A percentile compares a stretch with the other conserved stretches of the same genome.
Evolutionary conservation across 2,113 vertebrate genomes (phyloP).

Genomic region (Callopanchax toddi): DNA sequence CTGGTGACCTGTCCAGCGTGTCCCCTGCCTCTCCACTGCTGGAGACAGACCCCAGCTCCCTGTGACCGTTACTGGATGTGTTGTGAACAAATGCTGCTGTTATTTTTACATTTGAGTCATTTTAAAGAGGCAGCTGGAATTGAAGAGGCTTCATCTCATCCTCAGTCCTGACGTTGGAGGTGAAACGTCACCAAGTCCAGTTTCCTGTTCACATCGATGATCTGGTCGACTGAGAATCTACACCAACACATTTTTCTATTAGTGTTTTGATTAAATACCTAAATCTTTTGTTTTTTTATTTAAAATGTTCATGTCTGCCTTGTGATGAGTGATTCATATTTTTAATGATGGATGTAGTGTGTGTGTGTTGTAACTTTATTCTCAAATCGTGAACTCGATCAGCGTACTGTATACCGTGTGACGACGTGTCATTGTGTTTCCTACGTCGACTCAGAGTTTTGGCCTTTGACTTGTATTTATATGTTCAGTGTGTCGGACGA

Average conservation of each 20-base stretch:
- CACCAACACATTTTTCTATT: background rate
- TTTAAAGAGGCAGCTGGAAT: too few species aligned
- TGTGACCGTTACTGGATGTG: too few species aligned
- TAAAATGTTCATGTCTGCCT: constrained; percentile 20
- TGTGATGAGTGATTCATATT: constrained; percentile 26
- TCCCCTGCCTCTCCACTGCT: too few species aligned
- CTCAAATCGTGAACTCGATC: constrained; percentile 10
- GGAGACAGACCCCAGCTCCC: too few species aligned
- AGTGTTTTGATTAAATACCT: background rate
- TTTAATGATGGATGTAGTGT: constrained; percentile 46
- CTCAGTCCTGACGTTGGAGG: too few species aligned
- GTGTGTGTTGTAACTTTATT: constrained; percentile 43
- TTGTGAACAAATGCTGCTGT: background rate
- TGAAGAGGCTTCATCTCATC: too few species aligned
- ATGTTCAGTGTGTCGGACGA: constrained; percentile 24
- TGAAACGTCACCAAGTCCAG: too few species aligned
- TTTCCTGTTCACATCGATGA: too few species aligned
- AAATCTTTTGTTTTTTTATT: constrained; percentile 11
- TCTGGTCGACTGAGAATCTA: too few species aligned
- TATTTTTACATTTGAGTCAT: too few species aligned
- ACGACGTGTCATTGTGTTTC: constrained; percentile 51
- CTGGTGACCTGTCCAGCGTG: too few species aligned
- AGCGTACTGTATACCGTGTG: constrained; percentile 48
- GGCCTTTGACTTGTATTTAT: constrained; percentile 23
- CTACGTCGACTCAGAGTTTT: constrained; percentile 15